Evolutionary conservation across 2,888 invertebrate genomes (phyloP).

Genomic region (Ornithoptera priamus): DNA sequence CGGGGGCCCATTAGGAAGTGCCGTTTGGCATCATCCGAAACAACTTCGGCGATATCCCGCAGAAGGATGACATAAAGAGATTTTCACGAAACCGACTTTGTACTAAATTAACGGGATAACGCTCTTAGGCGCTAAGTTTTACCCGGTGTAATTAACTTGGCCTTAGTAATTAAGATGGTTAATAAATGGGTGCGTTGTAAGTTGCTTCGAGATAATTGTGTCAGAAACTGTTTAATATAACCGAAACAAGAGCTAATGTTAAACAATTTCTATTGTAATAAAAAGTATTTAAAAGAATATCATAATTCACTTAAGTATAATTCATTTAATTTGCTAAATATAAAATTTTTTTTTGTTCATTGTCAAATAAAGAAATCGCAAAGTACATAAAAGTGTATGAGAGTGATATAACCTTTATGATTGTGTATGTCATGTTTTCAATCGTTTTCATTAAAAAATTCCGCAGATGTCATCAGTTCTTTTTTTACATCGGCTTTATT

Average conservation of each 20-base stretch:
- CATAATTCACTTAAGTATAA: background rate
- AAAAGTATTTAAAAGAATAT: background rate
- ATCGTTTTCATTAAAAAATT: too few relatives aligned
- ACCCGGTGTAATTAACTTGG: slow-evolving; percentile 73
- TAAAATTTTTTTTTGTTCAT: too few relatives aligned
- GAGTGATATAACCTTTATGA: too few relatives aligned
- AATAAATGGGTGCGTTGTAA: slow-evolving; percentile 75
- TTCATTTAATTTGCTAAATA: too few relatives aligned
- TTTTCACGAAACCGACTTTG: slow-evolving; percentile 56
- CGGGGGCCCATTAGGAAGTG: slow-evolving; percentile 53
- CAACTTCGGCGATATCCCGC: slow-evolving; percentile 57
- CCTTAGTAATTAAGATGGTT: slow-evolving; percentile 77
- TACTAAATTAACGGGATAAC: slow-evolving; percentile 71
- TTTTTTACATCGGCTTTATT: background rate
- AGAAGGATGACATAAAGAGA: slow-evolving; percentile 63
- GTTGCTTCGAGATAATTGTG: slow-evolving; percentile 75
- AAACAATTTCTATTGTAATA: slow-evolving; percentile 37
- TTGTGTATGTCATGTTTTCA: too few relatives aligned
- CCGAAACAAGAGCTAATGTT: slow-evolving; percentile 65
- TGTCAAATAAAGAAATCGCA: too few relatives aligned
- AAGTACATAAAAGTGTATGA: too few relatives aligned
- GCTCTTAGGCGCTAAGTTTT: slow-evolving; percentile 74
- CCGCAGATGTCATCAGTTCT: background rate
- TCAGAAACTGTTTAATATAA: slow-evolving; percentile 74
- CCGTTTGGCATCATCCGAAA: slow-evolving; percentile 54